phyloP scores from a whole-genome alignment of 2,113 vertebrate genomes.

The Trachemys scripta region DNA sequence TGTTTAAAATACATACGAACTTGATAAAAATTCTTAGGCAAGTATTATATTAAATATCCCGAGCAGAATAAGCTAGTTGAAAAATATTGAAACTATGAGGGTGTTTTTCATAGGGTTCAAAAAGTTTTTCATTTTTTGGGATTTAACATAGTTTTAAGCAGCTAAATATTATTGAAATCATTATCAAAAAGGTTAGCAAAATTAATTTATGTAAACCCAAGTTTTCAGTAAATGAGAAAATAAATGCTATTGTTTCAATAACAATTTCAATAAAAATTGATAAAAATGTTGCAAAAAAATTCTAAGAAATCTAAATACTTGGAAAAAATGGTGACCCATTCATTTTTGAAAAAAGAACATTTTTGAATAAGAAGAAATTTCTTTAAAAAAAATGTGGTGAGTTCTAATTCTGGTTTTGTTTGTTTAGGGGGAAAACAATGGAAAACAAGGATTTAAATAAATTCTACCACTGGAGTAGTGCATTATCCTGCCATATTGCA shows the following conservation, averaged over 20 bases:
- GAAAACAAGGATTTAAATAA: not conserved
- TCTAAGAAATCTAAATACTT: not conserved
- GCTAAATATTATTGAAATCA: not conserved
- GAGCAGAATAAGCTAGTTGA: not conserved
- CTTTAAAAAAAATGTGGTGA: not conserved
- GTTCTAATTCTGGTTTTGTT: not conserved
- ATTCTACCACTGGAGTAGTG: not conserved
- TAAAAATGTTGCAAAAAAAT: not conserved
- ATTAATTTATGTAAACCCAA: not conserved
- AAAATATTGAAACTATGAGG: not conserved
- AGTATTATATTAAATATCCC: not conserved
- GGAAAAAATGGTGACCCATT: not conserved
- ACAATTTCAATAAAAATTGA: not conserved
- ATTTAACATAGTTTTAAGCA: not conserved
- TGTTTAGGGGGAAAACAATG: not conserved
- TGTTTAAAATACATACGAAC: not conserved
- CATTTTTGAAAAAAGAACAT: not conserved
- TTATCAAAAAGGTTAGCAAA: not conserved
- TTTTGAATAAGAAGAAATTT: not conserved
- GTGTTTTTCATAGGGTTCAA: not conserved
- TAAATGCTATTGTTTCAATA: not conserved
- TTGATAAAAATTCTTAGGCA: not conserved
- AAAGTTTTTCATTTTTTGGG: not conserved
- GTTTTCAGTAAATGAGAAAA: constrained; percentile 8
- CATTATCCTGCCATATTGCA: not conserved